Evolutionary conservation across 2,113 vertebrate species (phyloP).

Genomic region (Actenoides lindsayi): DNA sequence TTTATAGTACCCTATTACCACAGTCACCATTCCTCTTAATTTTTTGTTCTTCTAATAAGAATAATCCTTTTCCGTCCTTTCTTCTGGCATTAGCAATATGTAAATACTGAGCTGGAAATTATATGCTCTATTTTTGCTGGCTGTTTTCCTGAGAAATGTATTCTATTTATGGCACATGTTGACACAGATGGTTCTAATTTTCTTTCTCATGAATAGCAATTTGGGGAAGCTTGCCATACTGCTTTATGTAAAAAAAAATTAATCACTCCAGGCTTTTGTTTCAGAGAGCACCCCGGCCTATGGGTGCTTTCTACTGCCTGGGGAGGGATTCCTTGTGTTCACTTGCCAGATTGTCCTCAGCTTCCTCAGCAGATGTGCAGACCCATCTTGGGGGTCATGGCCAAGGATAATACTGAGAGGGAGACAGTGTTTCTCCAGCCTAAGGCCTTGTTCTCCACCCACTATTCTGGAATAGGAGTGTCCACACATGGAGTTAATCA

Average conservation of each 20-base stretch:
- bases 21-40: background rate
- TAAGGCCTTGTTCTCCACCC: slow-evolving; percentile 5
- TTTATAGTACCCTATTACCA: background rate
- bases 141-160: slow-evolving; percentile 25
- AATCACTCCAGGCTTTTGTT: slow-evolving; percentile 23
- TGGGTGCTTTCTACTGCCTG: background rate
- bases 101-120: slow-evolving; percentile 10
- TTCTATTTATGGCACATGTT: slow-evolving; percentile 43
- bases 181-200: slow-evolving; percentile 53
- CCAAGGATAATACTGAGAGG: background rate
- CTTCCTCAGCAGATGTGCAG: background rate
- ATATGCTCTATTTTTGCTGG: slow-evolving; percentile 18
- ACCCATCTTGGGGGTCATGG: background rate
- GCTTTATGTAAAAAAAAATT: background rate
- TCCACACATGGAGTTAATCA: slow-evolving; percentile 53
- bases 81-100: background rate
- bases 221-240: background rate
- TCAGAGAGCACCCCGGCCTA: background rate
- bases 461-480: slow-evolving; percentile 12
- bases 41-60: background rate
- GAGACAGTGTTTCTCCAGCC: background rate
- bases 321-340: background rate
- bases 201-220: slow-evolving; percentile 25
- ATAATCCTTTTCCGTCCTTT: background rate
- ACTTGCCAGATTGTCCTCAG: background rate